A percentile compares a stretch with the other conserved stretches of the same genome.
Evolutionary conservation across 2,888 invertebrate species (phyloP).

Genomic region (Torymus aiolomorphi): DNA sequence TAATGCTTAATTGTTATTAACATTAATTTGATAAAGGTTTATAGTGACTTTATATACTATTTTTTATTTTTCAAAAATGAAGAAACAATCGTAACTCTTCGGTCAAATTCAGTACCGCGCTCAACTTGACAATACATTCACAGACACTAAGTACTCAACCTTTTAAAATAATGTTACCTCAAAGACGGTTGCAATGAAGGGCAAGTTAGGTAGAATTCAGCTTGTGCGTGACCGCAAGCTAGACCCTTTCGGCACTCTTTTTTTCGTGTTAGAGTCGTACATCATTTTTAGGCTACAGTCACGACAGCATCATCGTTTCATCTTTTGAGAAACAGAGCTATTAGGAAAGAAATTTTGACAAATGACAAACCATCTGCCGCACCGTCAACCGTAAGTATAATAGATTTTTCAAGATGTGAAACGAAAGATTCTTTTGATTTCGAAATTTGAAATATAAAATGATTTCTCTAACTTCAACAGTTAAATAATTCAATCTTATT

Average conservation of each 20-base stretch:
- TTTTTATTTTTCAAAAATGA: too few species aligned
- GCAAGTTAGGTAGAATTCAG: conserved; percentile 3
- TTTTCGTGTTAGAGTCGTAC: conserved; percentile 25
- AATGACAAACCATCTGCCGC: conserved; percentile 6
- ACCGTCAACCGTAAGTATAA: neutral
- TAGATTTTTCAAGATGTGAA: neutral
- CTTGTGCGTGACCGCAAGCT: conserved; percentile 4
- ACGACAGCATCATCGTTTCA: conserved; percentile 29
- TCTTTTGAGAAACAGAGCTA: conserved; percentile 8
- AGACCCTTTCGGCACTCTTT: conserved; percentile 1
- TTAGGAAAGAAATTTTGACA: conserved; percentile 16
- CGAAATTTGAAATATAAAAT: too few species aligned
- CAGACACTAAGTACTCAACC: neutral
- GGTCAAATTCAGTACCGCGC: too few species aligned
- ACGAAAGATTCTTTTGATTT: too few species aligned
- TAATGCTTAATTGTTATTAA: too few species aligned
- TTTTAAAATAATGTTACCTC: conserved; percentile 1
- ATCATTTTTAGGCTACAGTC: conserved; percentile 21
- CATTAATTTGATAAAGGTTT: too few species aligned
- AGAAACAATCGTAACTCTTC: too few species aligned
- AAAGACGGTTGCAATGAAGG: conserved; percentile 1
- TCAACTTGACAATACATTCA: too few species aligned
- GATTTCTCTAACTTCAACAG: too few species aligned
- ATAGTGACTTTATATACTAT: too few species aligned
- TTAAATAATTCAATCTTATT: too few species aligned